These are phyloP conservation scores for Globia sparganii DNA, from an alignment of 2,888 invertebrate species.

Conservation along the genomic window DNA sequence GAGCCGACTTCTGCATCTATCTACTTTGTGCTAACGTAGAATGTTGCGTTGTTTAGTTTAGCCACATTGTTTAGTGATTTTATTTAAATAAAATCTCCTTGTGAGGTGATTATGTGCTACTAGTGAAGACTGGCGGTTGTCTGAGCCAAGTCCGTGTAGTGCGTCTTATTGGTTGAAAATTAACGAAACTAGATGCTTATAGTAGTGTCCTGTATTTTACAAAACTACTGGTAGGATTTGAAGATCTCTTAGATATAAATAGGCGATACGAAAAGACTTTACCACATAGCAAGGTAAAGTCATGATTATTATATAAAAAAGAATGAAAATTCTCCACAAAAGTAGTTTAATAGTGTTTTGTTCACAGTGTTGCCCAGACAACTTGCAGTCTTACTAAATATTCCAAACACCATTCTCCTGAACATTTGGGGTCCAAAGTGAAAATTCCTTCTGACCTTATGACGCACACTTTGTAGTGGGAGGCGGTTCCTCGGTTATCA, in stretches of 20 bases:
- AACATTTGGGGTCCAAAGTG: conserved; percentile 62
- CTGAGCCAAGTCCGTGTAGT: conserved; percentile 18
- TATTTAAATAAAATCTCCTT: background rate
- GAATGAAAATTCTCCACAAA: conserved; percentile 8
- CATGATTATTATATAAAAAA: conserved; percentile 34
- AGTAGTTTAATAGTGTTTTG: conserved; percentile 26
- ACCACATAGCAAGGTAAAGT: conserved; percentile 9
- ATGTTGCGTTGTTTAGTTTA: conserved; percentile 11
- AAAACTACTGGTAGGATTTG: conserved; percentile 28
- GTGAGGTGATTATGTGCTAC: background rate
- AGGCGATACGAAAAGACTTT: conserved; percentile 16
- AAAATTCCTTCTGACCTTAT: conserved; percentile 56
- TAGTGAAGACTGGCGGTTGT: background rate
- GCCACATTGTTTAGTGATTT: conserved; percentile 3
- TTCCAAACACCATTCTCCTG: conserved; percentile 43
- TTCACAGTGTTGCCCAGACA: conserved; percentile 7
- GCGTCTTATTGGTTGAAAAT: background rate
- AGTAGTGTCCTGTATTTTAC: background rate
- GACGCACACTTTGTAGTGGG: conserved; percentile 31
- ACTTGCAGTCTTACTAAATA: conserved; percentile 5
- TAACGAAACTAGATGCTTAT: background rate
- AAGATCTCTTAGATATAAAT: conserved; percentile 55
- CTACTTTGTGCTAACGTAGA: conserved; percentile 1
- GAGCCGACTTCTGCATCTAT: background rate
- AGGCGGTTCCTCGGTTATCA: background rate